phyloP scores from a whole-genome alignment of 1,140 invertebrate genomes.

The Stegodyphus mimosarum region DNA sequence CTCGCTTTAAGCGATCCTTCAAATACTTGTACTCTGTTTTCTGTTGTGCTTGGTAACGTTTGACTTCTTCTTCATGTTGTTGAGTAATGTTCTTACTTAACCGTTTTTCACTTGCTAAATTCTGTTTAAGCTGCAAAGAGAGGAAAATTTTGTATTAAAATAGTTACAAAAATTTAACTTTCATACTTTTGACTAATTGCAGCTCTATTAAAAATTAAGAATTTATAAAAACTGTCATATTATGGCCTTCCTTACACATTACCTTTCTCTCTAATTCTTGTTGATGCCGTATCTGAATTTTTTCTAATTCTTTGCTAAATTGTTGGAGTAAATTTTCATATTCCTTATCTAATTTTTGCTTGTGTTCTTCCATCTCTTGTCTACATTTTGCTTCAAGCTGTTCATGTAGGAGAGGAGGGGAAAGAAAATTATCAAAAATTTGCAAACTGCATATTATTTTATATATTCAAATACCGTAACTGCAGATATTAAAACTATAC shows the following conservation, averaged over 20 bases:
- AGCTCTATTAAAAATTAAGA: too few species aligned
- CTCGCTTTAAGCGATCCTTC: constrained; percentile 78
- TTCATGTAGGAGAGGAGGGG: not conserved
- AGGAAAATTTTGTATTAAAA: too few species aligned
- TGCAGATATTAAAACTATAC: too few species aligned
- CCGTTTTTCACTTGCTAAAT: constrained; percentile 89
- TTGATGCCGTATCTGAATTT: constrained; percentile 86
- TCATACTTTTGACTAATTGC: not conserved
- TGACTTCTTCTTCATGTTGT: constrained; percentile 89
- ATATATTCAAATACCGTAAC: too few species aligned
- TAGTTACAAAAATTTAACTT: too few species aligned
- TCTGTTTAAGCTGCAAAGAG: constrained; percentile 78
- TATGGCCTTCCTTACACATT: too few species aligned
- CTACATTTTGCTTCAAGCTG: constrained; percentile 92
- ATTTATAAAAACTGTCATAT: too few species aligned
- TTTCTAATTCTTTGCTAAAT: constrained; percentile 92
- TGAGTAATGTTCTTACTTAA: constrained; percentile 90
- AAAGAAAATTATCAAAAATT: not conserved
- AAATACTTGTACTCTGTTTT: constrained; percentile 98
- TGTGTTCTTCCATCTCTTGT: constrained; percentile 94
- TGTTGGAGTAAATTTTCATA: constrained; percentile 91
- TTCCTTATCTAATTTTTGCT: constrained; percentile 94
- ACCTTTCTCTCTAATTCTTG: constrained; percentile 88
- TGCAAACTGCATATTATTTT: not conserved
- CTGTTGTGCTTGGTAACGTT: constrained; percentile 88